Conservation (phyloP, 2,113 vertebrate genomes). For the Calonectris borealis region DNA sequence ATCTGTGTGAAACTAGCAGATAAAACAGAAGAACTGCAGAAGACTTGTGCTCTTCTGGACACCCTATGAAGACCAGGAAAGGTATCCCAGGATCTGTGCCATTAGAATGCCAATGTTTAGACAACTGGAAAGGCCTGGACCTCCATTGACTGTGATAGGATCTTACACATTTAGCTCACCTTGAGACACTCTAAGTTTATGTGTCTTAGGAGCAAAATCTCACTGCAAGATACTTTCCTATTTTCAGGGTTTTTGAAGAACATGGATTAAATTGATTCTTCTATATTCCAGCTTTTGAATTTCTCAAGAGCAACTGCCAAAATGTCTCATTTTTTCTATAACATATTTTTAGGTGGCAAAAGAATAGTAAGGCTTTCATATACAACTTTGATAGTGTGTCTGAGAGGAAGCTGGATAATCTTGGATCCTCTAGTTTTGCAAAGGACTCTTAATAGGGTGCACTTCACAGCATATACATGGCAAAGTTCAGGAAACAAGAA, state of each 20-base stretch:
- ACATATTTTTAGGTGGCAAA: not conserved
- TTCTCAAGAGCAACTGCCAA: not conserved
- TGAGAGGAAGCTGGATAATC: not conserved
- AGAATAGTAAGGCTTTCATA: not conserved
- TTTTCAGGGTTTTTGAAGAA: not conserved
- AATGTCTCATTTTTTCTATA: not conserved
- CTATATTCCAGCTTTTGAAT: not conserved
- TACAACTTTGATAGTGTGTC: not conserved
- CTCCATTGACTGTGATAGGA: not conserved
- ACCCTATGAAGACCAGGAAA: not conserved
- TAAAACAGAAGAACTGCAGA: not conserved
- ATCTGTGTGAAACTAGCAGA: not conserved
- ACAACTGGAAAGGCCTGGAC: not conserved
- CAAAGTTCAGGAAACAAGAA: not conserved
- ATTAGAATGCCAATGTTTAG: not conserved
- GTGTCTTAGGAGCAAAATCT: not conserved
- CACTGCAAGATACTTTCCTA: not conserved
- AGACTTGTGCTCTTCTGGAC: not conserved
- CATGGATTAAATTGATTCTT: not conserved
- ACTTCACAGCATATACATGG: not conserved
- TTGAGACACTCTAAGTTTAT: not conserved
- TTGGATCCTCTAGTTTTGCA: not conserved
- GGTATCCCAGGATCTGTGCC: not conserved
- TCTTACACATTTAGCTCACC: not conserved
- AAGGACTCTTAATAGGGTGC: not conserved